Conservation (phyloP, 2,113 vertebrate species). For the Zosterops pallidus region DNA sequence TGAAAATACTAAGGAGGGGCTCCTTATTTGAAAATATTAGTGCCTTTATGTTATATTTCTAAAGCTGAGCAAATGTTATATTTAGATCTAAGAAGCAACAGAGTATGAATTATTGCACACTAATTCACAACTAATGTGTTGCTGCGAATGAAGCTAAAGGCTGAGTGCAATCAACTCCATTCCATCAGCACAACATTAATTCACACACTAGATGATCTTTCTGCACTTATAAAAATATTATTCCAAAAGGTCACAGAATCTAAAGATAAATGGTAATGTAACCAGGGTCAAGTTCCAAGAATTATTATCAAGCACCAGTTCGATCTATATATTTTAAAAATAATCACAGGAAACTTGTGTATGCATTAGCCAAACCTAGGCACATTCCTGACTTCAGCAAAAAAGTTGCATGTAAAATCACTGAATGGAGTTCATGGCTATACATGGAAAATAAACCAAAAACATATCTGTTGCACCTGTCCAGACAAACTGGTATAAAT, state of each 20-base stretch:
- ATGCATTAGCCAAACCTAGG: background rate
- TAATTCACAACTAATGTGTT: slow-evolving; percentile 75
- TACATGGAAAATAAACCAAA: background rate
- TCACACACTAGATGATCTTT: slow-evolving; percentile 62
- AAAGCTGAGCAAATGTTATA: slow-evolving; percentile 75
- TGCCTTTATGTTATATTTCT: slow-evolving; percentile 70
- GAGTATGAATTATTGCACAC: slow-evolving; percentile 75
- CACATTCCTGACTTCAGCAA: background rate
- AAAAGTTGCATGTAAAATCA: background rate
- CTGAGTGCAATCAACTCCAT: slow-evolving; percentile 69
- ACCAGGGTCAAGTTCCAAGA: slow-evolving; percentile 40
- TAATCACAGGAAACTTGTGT: background rate
- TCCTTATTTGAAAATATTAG: slow-evolving; percentile 74
- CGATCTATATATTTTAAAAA: slow-evolving; percentile 6
- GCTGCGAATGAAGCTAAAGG: slow-evolving; percentile 70
- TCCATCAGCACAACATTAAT: slow-evolving; percentile 73
- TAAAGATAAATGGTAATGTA: slow-evolving; percentile 70
- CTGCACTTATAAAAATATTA: slow-evolving; percentile 72
- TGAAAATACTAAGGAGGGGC: slow-evolving; percentile 54
- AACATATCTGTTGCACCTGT: background rate
- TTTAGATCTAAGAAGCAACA: slow-evolving; percentile 74
- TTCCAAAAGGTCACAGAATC: slow-evolving; percentile 63
- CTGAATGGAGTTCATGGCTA: background rate
- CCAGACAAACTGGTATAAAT: background rate
- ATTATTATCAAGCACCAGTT: background rate